Base-by-base conservation (phyloP, 2,797 vertebrate genomes). In the Oryzias sinensis region DNA sequence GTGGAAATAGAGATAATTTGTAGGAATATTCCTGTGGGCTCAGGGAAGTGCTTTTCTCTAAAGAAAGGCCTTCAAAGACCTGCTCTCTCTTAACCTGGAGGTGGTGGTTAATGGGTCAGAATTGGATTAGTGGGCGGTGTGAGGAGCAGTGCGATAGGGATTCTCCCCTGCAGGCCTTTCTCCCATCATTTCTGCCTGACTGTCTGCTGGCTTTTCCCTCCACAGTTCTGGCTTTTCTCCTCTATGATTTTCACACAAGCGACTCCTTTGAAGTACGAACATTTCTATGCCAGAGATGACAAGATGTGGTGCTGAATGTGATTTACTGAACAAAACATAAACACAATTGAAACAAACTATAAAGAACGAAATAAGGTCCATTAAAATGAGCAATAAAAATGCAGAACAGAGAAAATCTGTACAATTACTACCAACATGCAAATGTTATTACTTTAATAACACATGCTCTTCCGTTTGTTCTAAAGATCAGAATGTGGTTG, bases 51-150 rank as follows among this genome's bases (percentile, higher is more conserved):
- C 43, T 77, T 71, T 80, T 74, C 73, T 72, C 43, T 79, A 63
- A 49, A 71, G 70, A 51, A 59, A 81, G 74, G 56, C 62, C 65
- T 75, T 87, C 68, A 83, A 79, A 84, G 70, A 62, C 48, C 47
- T 40, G 33, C 9, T 51, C 54, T 75, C 62, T 62, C 61, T 78
- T 77, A 77, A 88, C 83, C 75, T 82, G 80, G 65, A 72, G 60
- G 75, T 73, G 74, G 55, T 48, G 43, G 62, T 80, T 85, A 82
- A 84, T 79, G 77, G 76, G 63, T 79, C 76, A 77, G 72, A 77
- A 74, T 75, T 83, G 74, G 69, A 83, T 83, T 77, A 81, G 74
- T 24, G 18, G 27, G 29, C 24, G 63, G 48, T 59, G 74, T 51
- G 59, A 64, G 58, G 67, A 61, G 50, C 52, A 56, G 68, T 44